phyloP scores from a whole-genome alignment of 2,888 invertebrate species.

The Rhingia campestris region DNA sequence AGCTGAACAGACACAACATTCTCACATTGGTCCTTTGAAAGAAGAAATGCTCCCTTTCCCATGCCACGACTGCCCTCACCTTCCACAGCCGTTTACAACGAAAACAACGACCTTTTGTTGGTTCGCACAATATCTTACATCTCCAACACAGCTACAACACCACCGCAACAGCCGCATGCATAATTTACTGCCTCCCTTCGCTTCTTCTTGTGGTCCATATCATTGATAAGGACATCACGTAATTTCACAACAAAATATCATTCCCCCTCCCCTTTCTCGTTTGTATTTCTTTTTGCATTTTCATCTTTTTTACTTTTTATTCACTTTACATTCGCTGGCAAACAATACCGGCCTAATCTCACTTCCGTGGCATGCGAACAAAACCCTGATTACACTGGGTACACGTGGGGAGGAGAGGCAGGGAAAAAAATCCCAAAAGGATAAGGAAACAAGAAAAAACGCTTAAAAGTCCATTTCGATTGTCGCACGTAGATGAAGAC shows the following conservation, averaged over 20 bases:
- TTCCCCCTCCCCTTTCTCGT: constrained; percentile 52
- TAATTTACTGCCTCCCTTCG: constrained; percentile 66
- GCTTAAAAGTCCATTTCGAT: constrained; percentile 74
- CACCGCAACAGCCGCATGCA: constrained; percentile 49
- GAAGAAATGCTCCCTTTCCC: not conserved
- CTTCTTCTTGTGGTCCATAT: constrained; percentile 40
- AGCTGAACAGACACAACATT: constrained; percentile 4
- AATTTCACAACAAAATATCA: constrained; percentile 69
- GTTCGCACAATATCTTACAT: constrained; percentile 16
- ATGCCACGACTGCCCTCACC: constrained; percentile 16
- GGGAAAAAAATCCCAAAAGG: constrained; percentile 45
- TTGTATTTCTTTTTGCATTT: constrained; percentile 31
- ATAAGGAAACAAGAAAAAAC: constrained; percentile 74
- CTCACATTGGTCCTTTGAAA: not conserved
- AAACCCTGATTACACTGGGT: constrained; percentile 68
- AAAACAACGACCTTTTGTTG: constrained; percentile 69
- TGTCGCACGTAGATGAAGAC: constrained; percentile 54
- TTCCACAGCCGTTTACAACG: constrained; percentile 9
- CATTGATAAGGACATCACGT: constrained; percentile 74
- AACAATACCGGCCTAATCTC: constrained; percentile 75
- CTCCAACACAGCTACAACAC: constrained; percentile 6
- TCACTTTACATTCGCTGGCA: constrained; percentile 68
- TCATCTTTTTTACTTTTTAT: constrained; percentile 44
- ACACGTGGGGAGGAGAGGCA: not conserved
- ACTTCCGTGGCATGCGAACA: constrained; percentile 74